Evolutionary conservation across 2,888 invertebrate genomes (phyloP).

Genomic region (Leucophora obtusa): DNA sequence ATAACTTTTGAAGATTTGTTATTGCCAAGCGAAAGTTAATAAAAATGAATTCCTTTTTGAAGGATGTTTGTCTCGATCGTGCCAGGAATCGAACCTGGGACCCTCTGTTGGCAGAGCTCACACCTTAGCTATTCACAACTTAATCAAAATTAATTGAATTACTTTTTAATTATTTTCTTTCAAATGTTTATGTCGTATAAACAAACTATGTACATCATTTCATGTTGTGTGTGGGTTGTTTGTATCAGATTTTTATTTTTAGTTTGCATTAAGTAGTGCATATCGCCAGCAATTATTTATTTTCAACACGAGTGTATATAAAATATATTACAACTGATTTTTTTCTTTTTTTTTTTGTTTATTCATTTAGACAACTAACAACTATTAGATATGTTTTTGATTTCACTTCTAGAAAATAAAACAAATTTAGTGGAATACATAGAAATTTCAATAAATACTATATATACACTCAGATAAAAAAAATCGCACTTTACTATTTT

Average conservation of each 20-base stretch:
- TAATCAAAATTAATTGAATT: too few relatives aligned
- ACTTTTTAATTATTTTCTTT: not conserved
- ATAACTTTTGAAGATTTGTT: too few relatives aligned
- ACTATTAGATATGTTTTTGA: not conserved
- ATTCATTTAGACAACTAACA: slow-evolving; percentile 1
- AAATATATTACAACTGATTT: slow-evolving; percentile 6
- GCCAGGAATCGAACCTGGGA: too few relatives aligned
- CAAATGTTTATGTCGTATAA: not conserved
- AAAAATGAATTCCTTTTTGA: too few relatives aligned
- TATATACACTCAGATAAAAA: too few relatives aligned
- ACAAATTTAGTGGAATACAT: not conserved
- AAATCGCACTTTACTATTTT: too few relatives aligned
- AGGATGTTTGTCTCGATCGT: too few relatives aligned
- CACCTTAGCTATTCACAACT: too few relatives aligned
- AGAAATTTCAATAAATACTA: too few relatives aligned
- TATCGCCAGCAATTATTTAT: slow-evolving; percentile 54
- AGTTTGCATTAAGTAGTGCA: slow-evolving; percentile 49
- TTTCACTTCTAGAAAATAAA: not conserved
- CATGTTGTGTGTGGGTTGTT: slow-evolving; percentile 8
- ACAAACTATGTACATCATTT: slow-evolving; percentile 12
- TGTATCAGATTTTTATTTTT: slow-evolving; percentile 26
- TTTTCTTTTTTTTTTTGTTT: not conserved
- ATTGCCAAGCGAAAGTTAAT: too few relatives aligned
- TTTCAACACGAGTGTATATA: slow-evolving; percentile 41
- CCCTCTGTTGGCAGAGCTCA: too few relatives aligned